phyloP scores from a whole-genome alignment of 2,888 invertebrate species.

The Diplazon laetatorius region DNA sequence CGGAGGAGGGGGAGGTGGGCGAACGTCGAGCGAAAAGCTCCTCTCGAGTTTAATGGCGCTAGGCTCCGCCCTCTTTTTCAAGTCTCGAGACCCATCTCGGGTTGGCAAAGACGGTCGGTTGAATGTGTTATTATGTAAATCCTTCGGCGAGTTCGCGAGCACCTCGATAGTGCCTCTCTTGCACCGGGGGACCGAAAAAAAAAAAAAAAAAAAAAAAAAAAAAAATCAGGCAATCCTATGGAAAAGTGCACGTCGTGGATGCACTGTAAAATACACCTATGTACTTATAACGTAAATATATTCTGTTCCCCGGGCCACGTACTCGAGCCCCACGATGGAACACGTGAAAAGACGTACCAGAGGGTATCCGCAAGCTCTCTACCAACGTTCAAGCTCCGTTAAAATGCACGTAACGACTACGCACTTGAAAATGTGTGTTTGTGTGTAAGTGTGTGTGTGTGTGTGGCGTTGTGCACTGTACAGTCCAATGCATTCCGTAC shows the following conservation, averaged over 20 bases:
- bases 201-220: too few species aligned
- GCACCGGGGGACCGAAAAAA: too few species aligned
- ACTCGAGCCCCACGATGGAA: background rate
- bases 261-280: constrained; percentile 10
- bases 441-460: too few species aligned
- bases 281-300: constrained; percentile 24
- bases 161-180: background rate
- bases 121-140: constrained; percentile 61
- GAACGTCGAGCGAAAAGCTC: constrained; percentile 23
- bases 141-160: constrained; percentile 31
- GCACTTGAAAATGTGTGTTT: too few species aligned
- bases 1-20: background rate
- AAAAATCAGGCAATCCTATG: constrained; percentile 3
- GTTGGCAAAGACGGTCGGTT: constrained; percentile 54
- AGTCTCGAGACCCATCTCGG: constrained; percentile 55
- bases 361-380: constrained; percentile 22
- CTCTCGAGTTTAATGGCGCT: constrained; percentile 42
- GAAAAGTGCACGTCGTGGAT: constrained; percentile 16
- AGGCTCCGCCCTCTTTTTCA: background rate
- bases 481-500: background rate
- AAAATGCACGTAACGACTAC: constrained; percentile 22
- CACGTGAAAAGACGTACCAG: constrained; percentile 24
- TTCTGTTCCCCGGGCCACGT: constrained; percentile 11
- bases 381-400: background rate
- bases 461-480: background rate